Percentiles rank a stretch among this genome's conserved stretches.
These are phyloP conservation scores for Rousettus leschenaultii DNA, from an alignment of 2,113 vertebrate species.

Conservation along the genomic window DNA sequence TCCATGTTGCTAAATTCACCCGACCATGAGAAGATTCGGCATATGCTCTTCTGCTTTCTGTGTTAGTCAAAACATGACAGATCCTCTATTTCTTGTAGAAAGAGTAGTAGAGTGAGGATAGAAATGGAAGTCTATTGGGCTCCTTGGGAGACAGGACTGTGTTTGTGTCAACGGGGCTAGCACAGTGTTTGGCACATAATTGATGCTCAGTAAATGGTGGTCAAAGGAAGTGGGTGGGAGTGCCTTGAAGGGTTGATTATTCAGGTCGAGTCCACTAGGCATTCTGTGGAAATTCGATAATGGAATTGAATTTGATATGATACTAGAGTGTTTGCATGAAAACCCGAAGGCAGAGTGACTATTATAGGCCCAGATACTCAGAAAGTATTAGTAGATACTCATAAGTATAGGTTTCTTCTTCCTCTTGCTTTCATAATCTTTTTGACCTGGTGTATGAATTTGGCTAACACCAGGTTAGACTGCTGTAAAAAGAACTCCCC, in stretches of 20 bases:
- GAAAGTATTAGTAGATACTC: neutral
- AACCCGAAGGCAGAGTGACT: neutral
- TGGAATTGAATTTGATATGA: neutral
- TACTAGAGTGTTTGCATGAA: neutral
- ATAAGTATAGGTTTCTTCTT: neutral
- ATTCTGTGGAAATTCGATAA: neutral
- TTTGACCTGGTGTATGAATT: neutral
- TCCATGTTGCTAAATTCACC: neutral
- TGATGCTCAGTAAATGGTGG: neutral
- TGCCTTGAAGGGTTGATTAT: neutral
- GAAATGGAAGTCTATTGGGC: neutral
- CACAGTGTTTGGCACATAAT: neutral
- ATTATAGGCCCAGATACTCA: neutral
- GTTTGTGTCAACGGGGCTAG: neutral
- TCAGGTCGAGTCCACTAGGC: neutral
- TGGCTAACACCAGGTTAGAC: neutral
- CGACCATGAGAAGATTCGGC: constrained; percentile 1
- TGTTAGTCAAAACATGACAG: neutral
- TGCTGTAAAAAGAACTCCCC: neutral
- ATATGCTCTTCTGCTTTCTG: constrained; percentile 30
- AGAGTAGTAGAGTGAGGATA: neutral
- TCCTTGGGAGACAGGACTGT: neutral
- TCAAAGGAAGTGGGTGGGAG: neutral
- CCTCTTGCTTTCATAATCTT: neutral
- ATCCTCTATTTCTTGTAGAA: neutral